Conservation (phyloP, 37 sponge, comb jelly and placozoan species). For the Aplysina aerophoba region DNA sequence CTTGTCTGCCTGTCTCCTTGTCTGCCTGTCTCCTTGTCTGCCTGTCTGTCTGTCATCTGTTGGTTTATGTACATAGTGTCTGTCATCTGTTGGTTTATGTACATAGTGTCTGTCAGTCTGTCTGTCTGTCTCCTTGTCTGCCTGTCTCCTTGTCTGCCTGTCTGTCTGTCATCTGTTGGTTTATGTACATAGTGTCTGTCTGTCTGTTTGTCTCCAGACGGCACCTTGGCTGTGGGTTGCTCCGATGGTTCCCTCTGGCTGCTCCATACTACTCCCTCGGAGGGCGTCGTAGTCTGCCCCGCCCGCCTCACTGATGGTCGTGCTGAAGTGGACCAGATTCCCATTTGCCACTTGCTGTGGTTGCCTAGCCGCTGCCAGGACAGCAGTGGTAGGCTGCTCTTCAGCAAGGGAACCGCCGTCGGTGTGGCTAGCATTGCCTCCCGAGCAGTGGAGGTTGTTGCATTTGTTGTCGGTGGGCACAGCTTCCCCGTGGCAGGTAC, state of each 20-base stretch:
- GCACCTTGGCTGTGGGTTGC: background rate
- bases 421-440: background rate
- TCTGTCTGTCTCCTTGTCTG: background rate
- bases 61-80: too few species aligned
- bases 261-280: background rate
- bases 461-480: background rate
- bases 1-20: background rate
- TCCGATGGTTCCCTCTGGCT: background rate
- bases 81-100: background rate
- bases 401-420: background rate
- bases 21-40: too few species aligned
- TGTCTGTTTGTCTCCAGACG: background rate
- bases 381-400: background rate
- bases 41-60: background rate
- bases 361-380: background rate
- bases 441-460: background rate
- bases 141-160: background rate
- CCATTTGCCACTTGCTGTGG: slow-evolving; percentile 9
- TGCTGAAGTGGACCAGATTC: background rate
- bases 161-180: too few species aligned
- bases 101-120: background rate
- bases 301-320: too few species aligned
- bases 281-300: background rate
- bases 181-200: too few species aligned
- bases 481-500: background rate